A percentile compares a stretch with the other conserved stretches of the same genome.
Conservation (phyloP, 2,113 vertebrate species). For the Paralichthys olivaceus region DNA sequence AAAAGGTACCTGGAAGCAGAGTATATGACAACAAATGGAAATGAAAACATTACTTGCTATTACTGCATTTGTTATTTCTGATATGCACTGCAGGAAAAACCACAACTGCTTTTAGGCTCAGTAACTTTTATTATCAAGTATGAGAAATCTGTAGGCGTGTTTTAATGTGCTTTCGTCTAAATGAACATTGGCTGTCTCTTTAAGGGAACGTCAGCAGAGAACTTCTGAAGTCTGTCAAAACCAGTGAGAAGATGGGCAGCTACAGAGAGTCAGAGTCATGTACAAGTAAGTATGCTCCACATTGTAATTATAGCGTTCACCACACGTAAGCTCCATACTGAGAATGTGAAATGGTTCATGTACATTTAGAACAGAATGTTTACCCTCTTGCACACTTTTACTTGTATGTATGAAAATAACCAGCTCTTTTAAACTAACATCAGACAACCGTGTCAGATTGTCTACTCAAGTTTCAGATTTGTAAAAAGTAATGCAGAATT, state of each 20-base stretch:
- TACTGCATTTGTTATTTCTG: neutral
- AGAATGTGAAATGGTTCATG: neutral
- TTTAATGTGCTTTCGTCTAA: neutral
- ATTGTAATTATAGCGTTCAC: neutral
- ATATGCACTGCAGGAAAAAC: neutral
- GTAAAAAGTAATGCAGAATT: neutral
- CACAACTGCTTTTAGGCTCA: neutral
- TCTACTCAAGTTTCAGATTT: neutral
- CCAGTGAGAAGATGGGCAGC: constrained; percentile 72
- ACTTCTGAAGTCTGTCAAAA: constrained; percentile 70
- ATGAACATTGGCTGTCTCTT: constrained; percentile 25
- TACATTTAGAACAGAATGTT: neutral
- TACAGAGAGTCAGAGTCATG: constrained; percentile 71
- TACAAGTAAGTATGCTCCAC: constrained; percentile 67
- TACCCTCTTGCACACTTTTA: too few species aligned
- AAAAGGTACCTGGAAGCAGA: neutral
- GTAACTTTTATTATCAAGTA: neutral
- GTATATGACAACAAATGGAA: neutral
- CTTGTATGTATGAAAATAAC: too few species aligned
- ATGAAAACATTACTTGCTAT: neutral
- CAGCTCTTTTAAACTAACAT: too few species aligned
- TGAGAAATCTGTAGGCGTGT: neutral
- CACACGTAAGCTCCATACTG: neutral
- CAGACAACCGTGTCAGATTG: too few species aligned
- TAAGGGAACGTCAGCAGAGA: constrained; percentile 68